Evolutionary conservation across 2,797 vertebrate species (phyloP).

Genomic region (Lagorchestes hirsutus): DNA sequence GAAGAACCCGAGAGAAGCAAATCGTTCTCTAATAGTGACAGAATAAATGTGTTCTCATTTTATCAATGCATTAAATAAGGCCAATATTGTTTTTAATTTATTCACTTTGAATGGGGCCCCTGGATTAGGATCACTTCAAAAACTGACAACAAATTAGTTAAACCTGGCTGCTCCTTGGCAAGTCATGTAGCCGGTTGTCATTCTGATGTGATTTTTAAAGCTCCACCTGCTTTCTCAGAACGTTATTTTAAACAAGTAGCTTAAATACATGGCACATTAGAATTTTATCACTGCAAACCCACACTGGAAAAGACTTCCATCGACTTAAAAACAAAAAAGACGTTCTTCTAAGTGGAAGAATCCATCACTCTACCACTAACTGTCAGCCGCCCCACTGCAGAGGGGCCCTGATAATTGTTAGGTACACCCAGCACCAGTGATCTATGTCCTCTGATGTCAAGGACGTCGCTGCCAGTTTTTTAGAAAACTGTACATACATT

Average conservation of each 20-base stretch:
- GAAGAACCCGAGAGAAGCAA: conserved; percentile 49
- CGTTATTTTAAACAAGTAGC: conserved; percentile 73
- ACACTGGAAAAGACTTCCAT: conserved; percentile 82
- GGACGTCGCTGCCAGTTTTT: conserved; percentile 87
- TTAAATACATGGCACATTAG: conserved; percentile 78
- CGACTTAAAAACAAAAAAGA: conserved; percentile 86
- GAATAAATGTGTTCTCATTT: conserved; percentile 51
- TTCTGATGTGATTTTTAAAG: conserved; percentile 80
- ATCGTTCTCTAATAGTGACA: conserved; percentile 42
- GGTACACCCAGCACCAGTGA: conserved; percentile 85
- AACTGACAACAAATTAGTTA: conserved; percentile 63
- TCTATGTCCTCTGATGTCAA: conserved; percentile 78
- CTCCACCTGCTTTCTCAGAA: conserved; percentile 62
- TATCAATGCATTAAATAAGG: conserved; percentile 55
- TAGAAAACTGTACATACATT: conserved; percentile 89
- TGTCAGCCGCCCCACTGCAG: conserved; percentile 84
- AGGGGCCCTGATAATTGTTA: conserved; percentile 88
- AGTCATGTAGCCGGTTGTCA: conserved; percentile 51
- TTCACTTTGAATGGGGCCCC: conserved; percentile 61
- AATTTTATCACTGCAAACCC: conserved; percentile 82
- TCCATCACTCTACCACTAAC: conserved; percentile 87
- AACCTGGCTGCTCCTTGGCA: conserved; percentile 64
- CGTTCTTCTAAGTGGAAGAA: conserved; percentile 87
- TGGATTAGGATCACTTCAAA: conserved; percentile 64
- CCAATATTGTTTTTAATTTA: conserved; percentile 73